These are phyloP conservation scores for Corythaixoides concolor DNA, from an alignment of 2,113 vertebrate species.

Conservation along the genomic window DNA sequence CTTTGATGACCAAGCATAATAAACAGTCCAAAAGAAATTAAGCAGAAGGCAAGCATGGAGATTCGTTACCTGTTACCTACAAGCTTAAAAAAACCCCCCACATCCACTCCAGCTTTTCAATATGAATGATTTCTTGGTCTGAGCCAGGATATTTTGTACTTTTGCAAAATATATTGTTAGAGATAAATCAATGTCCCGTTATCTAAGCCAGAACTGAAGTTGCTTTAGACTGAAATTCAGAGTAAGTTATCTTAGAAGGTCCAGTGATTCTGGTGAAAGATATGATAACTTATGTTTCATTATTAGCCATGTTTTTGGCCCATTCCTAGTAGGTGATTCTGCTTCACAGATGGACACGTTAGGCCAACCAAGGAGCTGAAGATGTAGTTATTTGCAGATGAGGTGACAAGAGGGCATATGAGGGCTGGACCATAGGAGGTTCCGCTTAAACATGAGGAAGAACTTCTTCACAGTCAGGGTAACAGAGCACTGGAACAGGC, in stretches of 20 bases:
- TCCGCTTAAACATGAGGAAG: too few species aligned
- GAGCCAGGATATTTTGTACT: not conserved
- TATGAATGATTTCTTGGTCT: not conserved
- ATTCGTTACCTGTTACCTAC: not conserved
- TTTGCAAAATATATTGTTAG: not conserved
- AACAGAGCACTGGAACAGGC: too few species aligned
- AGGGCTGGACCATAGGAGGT: too few species aligned
- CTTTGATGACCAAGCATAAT: not conserved
- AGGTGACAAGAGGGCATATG: not conserved
- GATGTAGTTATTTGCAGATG: not conserved
- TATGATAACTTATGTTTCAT: rapidly evolving
- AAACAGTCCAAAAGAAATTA: not conserved
- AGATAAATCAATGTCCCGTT: not conserved
- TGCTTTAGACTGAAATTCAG: not conserved
- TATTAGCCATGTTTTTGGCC: not conserved
- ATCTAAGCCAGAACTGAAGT: not conserved
- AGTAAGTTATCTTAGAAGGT: not conserved
- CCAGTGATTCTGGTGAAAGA: not conserved
- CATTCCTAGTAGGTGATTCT: not conserved
- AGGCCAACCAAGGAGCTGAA: not conserved
- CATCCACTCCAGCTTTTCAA: not conserved
- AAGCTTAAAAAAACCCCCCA: not conserved
- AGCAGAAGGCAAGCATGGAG: not conserved
- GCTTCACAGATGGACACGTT: not conserved
- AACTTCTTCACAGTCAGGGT: too few species aligned